Conservation (phyloP, 2,113 vertebrate genomes). For the Dissostichus mawsoni region DNA sequence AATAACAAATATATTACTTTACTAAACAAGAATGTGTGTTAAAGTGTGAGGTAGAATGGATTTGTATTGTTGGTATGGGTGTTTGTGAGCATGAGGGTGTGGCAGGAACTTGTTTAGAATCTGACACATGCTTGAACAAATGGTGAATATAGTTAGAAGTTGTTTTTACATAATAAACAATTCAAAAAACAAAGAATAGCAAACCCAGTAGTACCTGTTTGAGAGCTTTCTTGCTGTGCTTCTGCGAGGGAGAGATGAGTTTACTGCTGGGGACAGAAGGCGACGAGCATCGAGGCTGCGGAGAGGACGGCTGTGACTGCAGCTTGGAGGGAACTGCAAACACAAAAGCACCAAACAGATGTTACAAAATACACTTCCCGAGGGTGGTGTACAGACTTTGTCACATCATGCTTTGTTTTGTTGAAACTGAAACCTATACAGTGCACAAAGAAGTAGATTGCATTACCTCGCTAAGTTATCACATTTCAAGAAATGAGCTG, state of each 20-base stretch:
- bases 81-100: constrained; percentile 26
- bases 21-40: not conserved
- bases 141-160: not conserved
- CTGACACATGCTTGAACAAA: not conserved
- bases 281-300: constrained; percentile 91
- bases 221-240: constrained; percentile 98
- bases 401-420: constrained; percentile 60
- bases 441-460: constrained; percentile 60
- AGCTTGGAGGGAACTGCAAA: constrained; percentile 90
- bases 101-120: constrained; percentile 46
- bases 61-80: constrained; percentile 2
- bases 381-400: constrained; percentile 40
- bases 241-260: constrained; percentile 97
- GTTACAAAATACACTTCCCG: constrained; percentile 66
- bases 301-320: constrained; percentile 90
- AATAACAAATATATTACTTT: not conserved
- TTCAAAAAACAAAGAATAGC: not conserved
- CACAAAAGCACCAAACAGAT: constrained; percentile 52
- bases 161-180: not conserved
- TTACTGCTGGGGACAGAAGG: constrained; percentile 91
- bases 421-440: constrained; percentile 63
- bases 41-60: not conserved
- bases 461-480: constrained; percentile 46
- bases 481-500: constrained; percentile 28
- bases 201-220: constrained; percentile 89